Evolutionary conservation across 2,888 invertebrate genomes (phyloP).

Genomic region (Lissocephala sabroskyi): DNA sequence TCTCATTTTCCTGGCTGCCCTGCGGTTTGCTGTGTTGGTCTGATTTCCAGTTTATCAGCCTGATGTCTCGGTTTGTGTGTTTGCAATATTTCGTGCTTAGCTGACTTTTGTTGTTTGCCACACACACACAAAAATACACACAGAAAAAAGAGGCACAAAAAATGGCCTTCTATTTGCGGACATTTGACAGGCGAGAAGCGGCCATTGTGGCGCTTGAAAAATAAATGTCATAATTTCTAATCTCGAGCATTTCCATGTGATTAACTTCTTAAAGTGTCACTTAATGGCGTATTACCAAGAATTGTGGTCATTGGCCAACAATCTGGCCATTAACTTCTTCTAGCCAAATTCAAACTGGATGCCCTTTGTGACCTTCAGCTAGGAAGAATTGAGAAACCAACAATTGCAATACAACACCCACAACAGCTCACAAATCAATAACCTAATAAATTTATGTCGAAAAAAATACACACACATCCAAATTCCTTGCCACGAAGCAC

Average conservation of each 20-base stretch:
- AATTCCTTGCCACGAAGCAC: too few relatives aligned
- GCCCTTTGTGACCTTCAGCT: constrained; percentile 19
- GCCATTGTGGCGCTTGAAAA: constrained; percentile 28
- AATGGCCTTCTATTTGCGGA: constrained; percentile 24
- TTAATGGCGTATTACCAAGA: constrained; percentile 43
- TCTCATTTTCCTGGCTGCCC: neutral
- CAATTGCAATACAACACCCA: constrained; percentile 14
- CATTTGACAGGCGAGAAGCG: neutral
- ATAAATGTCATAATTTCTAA: constrained; percentile 64
- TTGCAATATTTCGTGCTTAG: constrained; percentile 46
- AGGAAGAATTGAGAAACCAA: neutral
- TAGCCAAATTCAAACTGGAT: too few relatives aligned
- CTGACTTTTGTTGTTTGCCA: constrained; percentile 40
- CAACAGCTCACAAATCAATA: constrained; percentile 42
- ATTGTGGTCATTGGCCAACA: constrained; percentile 11
- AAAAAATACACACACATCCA: constrained; percentile 18
- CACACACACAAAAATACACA: neutral
- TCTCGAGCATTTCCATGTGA: constrained; percentile 61
- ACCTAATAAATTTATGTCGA: constrained; percentile 41
- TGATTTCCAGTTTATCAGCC: constrained; percentile 45
- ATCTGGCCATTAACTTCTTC: constrained; percentile 12
- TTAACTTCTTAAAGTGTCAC: constrained; percentile 53
- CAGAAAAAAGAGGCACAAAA: constrained; percentile 17
- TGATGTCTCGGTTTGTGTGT: constrained; percentile 36
- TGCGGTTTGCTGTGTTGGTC: neutral